Conservation (phyloP, 1,140 invertebrate genomes). For the Trichoplusia ni region DNA sequence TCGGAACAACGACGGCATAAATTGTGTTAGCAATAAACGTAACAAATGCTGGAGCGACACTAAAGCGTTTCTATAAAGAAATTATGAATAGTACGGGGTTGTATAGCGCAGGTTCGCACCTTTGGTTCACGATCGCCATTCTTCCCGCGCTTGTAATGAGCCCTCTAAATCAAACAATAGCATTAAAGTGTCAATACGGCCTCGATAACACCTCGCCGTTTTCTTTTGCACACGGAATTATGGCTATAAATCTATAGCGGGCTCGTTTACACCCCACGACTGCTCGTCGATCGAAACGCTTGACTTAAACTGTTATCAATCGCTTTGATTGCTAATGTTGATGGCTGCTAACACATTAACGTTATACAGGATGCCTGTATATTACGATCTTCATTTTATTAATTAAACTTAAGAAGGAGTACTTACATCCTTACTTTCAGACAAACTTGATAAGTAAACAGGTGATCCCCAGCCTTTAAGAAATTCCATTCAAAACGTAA, state of each 20-base stretch:
- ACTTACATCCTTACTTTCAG: too few relatives aligned
- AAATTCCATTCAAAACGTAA: too few relatives aligned
- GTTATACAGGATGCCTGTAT: neutral
- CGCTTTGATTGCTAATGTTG: neutral
- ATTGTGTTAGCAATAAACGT: constrained; percentile 9
- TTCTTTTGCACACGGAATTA: constrained; percentile 76
- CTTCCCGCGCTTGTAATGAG: constrained; percentile 74
- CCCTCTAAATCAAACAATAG: constrained; percentile 80
- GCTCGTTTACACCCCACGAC: constrained; percentile 53
- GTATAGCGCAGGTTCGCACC: constrained; percentile 47
- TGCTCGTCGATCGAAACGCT: constrained; percentile 35
- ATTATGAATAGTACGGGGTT: constrained; percentile 63
- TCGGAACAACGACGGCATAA: constrained; percentile 15
- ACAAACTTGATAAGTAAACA: too few relatives aligned
- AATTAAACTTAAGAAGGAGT: too few relatives aligned
- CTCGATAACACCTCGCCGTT: constrained; percentile 76
- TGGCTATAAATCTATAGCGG: constrained; percentile 70
- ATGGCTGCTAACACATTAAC: neutral
- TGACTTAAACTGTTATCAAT: constrained; percentile 6
- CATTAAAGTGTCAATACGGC: constrained; percentile 79
- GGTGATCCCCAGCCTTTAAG: too few relatives aligned
- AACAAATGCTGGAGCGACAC: constrained; percentile 35
- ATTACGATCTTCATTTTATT: neutral
- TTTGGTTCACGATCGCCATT: constrained; percentile 65
- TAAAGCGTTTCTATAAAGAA: constrained; percentile 46